Evolutionary conservation across 2,113 vertebrate genomes (phyloP).

Genomic region (Callospermophilus lateralis): DNA sequence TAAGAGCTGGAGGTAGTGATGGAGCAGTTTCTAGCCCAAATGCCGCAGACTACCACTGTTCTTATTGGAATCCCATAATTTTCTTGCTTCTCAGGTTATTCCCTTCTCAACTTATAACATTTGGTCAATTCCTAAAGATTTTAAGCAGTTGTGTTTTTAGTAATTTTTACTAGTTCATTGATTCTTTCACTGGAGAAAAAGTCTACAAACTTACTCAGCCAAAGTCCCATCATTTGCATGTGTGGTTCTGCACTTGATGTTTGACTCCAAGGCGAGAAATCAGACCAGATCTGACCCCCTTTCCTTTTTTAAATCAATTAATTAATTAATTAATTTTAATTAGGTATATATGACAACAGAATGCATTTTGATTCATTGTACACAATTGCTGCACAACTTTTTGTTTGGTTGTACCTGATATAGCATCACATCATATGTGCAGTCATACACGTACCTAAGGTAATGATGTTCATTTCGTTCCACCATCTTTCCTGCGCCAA

Average conservation of each 20-base stretch:
- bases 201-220: not conserved
- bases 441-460: too few species aligned
- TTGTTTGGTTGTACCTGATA: too few species aligned
- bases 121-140: constrained; percentile 36
- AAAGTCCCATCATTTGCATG: not conserved
- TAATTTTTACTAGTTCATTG: not conserved
- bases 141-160: not conserved
- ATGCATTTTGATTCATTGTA: too few species aligned
- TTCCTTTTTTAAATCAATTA: not conserved
- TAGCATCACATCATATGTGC: too few species aligned
- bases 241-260: not conserved
- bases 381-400: too few species aligned
- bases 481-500: too few species aligned
- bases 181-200: not conserved
- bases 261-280: not conserved
- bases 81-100: not conserved
- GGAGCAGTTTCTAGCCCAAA: not conserved
- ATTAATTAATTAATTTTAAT: too few species aligned
- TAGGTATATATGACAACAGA: too few species aligned
- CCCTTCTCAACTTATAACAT: not conserved
- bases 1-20: not conserved
- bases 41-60: not conserved
- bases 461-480: too few species aligned
- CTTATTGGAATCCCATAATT: not conserved
- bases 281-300: not conserved